Evolutionary conservation across 2,888 invertebrate species (phyloP), one percentile per base, ranked within the genome.

Genomic region (Dimorphilus gyrociliatus): DNA sequence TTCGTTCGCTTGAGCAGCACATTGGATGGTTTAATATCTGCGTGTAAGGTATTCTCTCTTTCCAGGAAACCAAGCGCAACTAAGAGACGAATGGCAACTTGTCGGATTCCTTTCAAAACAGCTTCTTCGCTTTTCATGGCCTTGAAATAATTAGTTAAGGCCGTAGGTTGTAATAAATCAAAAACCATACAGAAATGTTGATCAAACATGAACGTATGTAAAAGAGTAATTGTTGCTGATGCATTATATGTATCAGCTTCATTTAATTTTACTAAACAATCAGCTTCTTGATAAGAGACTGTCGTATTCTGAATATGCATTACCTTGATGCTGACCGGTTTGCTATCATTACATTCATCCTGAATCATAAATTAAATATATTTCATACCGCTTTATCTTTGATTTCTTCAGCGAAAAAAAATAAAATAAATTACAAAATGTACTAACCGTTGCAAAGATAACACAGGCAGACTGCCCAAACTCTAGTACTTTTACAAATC

Each of bases 11-110:
- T 37, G 1, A 53, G 41, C 1, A 55, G 46, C 24, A 55, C 44
- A 34, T 55, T 56, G n/a, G 52, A 51, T 8, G 55, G 53, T 37
- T 56, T 56, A 10, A 56, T 43, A 41, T 56, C 56, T 16, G 54
- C 51, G 32, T 56, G 56, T 30, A 56, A 55, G 24, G 49, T 39
- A 35, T 51, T 49, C 33, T 51, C 47, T 33, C 47, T 44, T 26
- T 47, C 45, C 5, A 56, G 45, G 33, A 54, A 56, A 4, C 53
- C 52, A 8, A 54, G 30, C 1, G 48, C 45, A 23, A 46, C 32
- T 10, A 55, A 38, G 6, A 56, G 39, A 24, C 45, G 40, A 4
- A 50, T 27, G 4, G 52, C 45, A 15, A 53, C 42, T 30, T 47
- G 45, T 19, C 47, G 40, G 2, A 55, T 31, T n/a, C 29, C 19